phyloP scores from a whole-genome alignment of 2,797 vertebrate species.

The Eidolon dupreanum region DNA sequence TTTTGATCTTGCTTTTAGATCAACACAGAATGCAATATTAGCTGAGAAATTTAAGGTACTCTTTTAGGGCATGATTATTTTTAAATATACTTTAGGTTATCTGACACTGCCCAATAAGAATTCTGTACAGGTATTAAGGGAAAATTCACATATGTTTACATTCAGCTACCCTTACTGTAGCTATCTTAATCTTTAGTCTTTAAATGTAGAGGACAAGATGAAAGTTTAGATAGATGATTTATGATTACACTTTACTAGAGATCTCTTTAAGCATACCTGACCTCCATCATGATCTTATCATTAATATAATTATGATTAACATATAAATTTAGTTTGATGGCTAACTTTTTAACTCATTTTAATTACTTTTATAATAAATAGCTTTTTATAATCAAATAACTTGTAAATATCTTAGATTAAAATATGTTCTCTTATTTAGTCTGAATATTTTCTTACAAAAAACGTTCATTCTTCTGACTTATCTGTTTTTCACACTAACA shows the following conservation, averaged over 20 bases:
- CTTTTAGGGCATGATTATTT: not conserved
- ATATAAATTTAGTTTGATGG: not conserved
- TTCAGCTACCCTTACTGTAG: not conserved
- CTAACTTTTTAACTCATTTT: not conserved
- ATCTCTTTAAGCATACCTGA: not conserved
- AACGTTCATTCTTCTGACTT: not conserved
- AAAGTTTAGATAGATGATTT: not conserved
- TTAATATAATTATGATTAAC: not conserved
- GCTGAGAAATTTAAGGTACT: not conserved
- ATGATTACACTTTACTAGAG: not conserved
- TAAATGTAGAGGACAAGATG: not conserved
- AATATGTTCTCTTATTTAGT: not conserved
- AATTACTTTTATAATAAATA: not conserved
- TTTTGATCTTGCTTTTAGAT: constrained; percentile 18
- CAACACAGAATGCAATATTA: not conserved
- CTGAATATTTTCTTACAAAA: constrained; percentile 22
- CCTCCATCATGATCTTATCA: not conserved
- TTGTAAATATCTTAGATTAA: not conserved
- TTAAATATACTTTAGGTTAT: not conserved
- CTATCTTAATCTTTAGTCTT: not conserved
- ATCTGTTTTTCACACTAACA: not conserved
- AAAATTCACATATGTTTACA: not conserved
- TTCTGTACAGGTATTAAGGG: not conserved
- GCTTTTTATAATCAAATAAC: not conserved
- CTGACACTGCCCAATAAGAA: not conserved